A percentile compares a stretch with the other conserved stretches of the same genome.
Conservation (phyloP, 2,888 invertebrate genomes). For the Coenonympha arcania region DNA sequence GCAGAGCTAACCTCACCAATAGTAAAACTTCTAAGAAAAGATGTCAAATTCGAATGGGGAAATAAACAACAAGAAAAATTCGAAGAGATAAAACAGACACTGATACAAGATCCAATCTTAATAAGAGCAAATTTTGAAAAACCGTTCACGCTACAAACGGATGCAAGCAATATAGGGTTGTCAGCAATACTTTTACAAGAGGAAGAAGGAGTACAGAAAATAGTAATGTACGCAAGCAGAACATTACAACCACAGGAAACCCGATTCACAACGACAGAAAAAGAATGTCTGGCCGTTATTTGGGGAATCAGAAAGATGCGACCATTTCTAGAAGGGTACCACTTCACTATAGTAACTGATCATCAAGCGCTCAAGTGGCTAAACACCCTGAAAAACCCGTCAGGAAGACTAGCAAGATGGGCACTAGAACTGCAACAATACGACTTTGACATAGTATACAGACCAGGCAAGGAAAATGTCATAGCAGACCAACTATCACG, state of each 20-base stretch:
- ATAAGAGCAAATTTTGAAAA: neutral
- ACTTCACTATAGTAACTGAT: neutral
- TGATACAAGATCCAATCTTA: neutral
- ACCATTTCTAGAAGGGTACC: neutral
- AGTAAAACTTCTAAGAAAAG: neutral
- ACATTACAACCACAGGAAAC: too few species aligned
- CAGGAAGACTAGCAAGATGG: too few species aligned
- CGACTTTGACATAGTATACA: neutral
- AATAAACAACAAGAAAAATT: neutral
- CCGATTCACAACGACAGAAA: too few species aligned
- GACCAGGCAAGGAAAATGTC: too few species aligned
- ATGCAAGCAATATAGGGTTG: too few species aligned
- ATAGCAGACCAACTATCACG: neutral
- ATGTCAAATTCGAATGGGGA: neutral
- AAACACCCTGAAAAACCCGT: too few species aligned
- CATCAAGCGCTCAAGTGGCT: neutral
- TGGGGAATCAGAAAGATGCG: neutral
- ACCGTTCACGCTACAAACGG: neutral
- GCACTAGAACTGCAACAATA: too few species aligned
- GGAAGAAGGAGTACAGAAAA: too few species aligned
- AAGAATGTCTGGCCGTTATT: too few species aligned
- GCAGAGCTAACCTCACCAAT: neutral
- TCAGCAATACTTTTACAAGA: too few species aligned
- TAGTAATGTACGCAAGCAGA: too few species aligned
- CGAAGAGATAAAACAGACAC: neutral